Base-by-base conservation (phyloP, 1,140 invertebrate species). In the Triops cancriformis region DNA sequence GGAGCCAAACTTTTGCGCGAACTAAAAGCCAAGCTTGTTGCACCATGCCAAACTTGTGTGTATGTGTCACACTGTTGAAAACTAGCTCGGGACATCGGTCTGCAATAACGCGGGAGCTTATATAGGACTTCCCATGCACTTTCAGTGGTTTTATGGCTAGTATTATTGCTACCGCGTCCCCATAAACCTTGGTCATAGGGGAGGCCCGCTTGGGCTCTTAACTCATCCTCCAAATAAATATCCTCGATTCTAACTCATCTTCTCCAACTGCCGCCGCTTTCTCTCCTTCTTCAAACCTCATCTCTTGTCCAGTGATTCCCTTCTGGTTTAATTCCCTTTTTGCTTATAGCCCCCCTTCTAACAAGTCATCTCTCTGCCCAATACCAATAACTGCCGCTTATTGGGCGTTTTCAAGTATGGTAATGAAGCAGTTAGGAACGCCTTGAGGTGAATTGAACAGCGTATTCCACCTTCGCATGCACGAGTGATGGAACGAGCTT, bases 151-250 rank as follows among this genome's bases (percentile, higher is more conserved):
- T 64, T 64, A 64, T 64, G 51, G 51, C 51, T 64, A 0, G 51
- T 64, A 64, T 64, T 64, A 64, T 64, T 64, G 51, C 51, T 64
- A 64, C 51, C 51, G 51, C 51, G 18, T 64, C 51, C 31, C 10
- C 51, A 64, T 64, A 64, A 64, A 64, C 3, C 51, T 64, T 64
- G 51, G 5, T 14, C 51, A 64, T 64, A 64, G 18, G 51, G 51
- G 23, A 14, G 18, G 18, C 10, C 51, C 14, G 31, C 31, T 37
- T n/a, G 14, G 43, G 51, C 18, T 64, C 51, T 18, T 64, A 64
- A 64, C 51, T 64, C 51, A 64, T 64, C 14, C n/a, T 64, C 51
- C 10, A 5, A 64, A 64, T n/a, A 5, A 64, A 64, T 64, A 64
- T 6, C 51, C 51, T 14, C 23, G 7, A 23, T 23, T 64, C 23